These are phyloP conservation scores for Nannospalax galili DNA, from an alignment of 2,113 vertebrate genomes.

Conservation along the genomic window DNA sequence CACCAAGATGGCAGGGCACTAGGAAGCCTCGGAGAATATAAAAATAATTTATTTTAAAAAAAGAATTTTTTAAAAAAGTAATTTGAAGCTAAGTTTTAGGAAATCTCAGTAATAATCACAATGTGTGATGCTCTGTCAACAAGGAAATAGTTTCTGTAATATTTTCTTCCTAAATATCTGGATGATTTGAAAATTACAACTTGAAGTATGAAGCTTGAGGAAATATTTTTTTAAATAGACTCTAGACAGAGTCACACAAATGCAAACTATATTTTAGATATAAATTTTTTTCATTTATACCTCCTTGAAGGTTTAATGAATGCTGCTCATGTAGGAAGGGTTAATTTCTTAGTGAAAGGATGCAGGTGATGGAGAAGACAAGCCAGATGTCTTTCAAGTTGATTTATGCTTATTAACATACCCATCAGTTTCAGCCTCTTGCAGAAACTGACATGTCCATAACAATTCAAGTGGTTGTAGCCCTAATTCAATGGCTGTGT, in stretches of 20 bases:
- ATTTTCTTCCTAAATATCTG: slow-evolving; percentile 45
- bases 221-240: slow-evolving; percentile 28
- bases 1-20: too few relatives aligned
- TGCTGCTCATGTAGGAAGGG: neutral
- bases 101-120: slow-evolving; percentile 51
- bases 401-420: neutral
- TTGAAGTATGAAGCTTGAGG: slow-evolving; percentile 48
- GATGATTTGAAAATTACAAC: slow-evolving; percentile 39
- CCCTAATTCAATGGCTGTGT: neutral
- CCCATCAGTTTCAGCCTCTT: neutral
- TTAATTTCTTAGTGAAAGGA: slow-evolving; percentile 42
- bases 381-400: slow-evolving; percentile 11
- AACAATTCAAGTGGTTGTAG: neutral
- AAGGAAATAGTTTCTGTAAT: neutral
- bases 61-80: too few relatives aligned
- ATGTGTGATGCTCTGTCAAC: slow-evolving; percentile 59
- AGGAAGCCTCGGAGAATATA: too few relatives aligned
- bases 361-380: neutral
- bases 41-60: too few relatives aligned
- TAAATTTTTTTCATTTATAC: neutral
- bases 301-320: neutral
- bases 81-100: slow-evolving; percentile 59
- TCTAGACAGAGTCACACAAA: neutral
- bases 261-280: neutral
- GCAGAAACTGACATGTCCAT: neutral